Evolutionary conservation across 1,140 invertebrate genomes (phyloP), one percentile per base, ranked within the genome.

Genomic region (Solenopsis fugax): DNA sequence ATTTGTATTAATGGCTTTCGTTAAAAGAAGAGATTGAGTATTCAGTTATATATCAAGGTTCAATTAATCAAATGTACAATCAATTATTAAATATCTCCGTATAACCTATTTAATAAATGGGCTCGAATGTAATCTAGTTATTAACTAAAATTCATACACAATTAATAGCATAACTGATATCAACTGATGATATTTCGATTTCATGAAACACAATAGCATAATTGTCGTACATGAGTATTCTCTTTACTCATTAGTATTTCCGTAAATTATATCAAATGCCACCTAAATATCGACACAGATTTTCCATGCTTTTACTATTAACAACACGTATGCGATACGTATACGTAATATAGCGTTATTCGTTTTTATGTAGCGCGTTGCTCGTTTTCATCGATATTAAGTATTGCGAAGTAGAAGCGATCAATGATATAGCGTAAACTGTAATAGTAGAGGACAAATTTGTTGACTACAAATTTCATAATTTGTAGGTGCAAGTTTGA

Each of bases 381-480:
- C 29, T 29, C 41, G 7, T 41, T 41, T 41, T 41, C 4, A 93
- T 93, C 92, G 90, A 93, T 92, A 89, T 87, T 91, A 41, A 41
- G 7, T 41, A 71, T 88, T 91, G 87, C 92, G 89, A 4, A 92
- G 72, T 91, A 88, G 56, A 64, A 87, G 78, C 88, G 88, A 92
- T 93, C 81, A 88, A 89, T 78, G 4, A 34, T 80, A 72, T 88
- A 6, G 13, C 0, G 7, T 90, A 88, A 93, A 91, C 86, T 6
- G 12, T 34, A 91, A 87, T 69, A 84, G 64, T 69, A 73, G 77
- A 69, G 89, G 71, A 29, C 52, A 64, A 86, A 87, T 76, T 41
- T 78, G 34, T 64, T 41, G 37, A 75, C 52, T 73, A 54, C 21
- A 81, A 62, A 29, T 71, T 85, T 71, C 56, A 86, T 90, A 90